These are phyloP conservation scores for Setipinna tenuifilis DNA, from an alignment of 2,797 vertebrate species.

Conservation along the genomic window DNA sequence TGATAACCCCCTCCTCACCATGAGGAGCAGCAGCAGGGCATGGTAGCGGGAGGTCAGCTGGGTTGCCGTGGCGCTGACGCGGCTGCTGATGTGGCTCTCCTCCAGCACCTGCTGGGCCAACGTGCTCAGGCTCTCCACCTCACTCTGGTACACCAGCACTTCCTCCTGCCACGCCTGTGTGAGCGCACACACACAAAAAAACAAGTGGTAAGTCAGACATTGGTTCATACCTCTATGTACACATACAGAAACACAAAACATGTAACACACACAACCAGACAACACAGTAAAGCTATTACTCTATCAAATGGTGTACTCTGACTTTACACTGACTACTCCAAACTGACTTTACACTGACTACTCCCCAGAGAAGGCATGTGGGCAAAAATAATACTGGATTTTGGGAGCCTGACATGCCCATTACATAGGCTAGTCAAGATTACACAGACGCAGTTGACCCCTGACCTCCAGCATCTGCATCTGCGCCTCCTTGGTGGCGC, in stretches of 20 bases:
- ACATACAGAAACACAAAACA: no score
- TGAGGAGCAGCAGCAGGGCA: constrained; percentile 86
- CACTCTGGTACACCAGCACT: constrained; percentile 81
- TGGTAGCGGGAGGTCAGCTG: constrained; percentile 92
- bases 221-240: no score
- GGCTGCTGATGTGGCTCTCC: constrained; percentile 84
- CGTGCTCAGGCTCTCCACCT: constrained; percentile 88
- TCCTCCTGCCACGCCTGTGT: constrained; percentile 85
- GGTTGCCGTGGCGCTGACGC: constrained; percentile 84
- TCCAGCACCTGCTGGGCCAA: constrained; percentile 92
- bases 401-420: no score
- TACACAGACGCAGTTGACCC: background rate
- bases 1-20: constrained; percentile 63
- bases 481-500: constrained; percentile 83
- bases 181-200: background rate
- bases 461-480: constrained; percentile 86
- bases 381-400: no score
- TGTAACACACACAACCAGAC: no score
- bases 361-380: no score
- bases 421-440: no score
- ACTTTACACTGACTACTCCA: no score
- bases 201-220: no score
- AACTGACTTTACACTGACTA: no score
- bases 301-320: no score
- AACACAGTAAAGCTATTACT: no score